A percentile compares a stretch with the other conserved stretches of the same genome.
phyloP scores from a whole-genome alignment of 2,888 invertebrate genomes.

The Cylloceria caligata region DNA sequence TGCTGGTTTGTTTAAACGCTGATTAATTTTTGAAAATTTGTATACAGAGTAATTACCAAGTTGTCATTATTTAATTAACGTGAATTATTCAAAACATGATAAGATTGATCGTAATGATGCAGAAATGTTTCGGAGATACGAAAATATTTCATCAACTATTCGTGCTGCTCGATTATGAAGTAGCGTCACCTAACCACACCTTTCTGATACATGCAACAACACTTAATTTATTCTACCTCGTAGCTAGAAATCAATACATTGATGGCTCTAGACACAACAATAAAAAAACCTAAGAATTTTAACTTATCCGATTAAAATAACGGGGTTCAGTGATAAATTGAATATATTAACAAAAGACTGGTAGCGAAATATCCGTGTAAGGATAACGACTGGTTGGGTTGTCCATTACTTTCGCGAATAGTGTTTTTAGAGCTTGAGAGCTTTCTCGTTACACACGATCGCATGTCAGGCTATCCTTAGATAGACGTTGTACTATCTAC shows the following conservation, averaged over 20 bases:
- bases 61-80: no score
- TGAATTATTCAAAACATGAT: not conserved
- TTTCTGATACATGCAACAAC: not conserved
- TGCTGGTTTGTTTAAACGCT: not conserved
- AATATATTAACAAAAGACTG: conserved; percentile 26
- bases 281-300: not conserved
- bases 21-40: not conserved
- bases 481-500: conserved; percentile 63
- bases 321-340: conserved; percentile 12
- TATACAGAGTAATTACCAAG: not conserved
- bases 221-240: not conserved
- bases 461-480: conserved; percentile 69
- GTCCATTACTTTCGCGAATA: conserved; percentile 47
- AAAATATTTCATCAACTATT: not conserved
- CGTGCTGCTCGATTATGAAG: conserved; percentile 7
- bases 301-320: not conserved
- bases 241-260: not conserved
- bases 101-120: not conserved
- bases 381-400: conserved; percentile 40
- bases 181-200: not conserved
- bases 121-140: not conserved
- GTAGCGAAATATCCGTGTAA: conserved; percentile 18
- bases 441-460: conserved; percentile 56
- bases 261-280: not conserved
- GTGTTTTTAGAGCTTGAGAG: conserved; percentile 47